phyloP scores from a whole-genome alignment of 1,140 invertebrate genomes.

The Bombus consobrinus region DNA sequence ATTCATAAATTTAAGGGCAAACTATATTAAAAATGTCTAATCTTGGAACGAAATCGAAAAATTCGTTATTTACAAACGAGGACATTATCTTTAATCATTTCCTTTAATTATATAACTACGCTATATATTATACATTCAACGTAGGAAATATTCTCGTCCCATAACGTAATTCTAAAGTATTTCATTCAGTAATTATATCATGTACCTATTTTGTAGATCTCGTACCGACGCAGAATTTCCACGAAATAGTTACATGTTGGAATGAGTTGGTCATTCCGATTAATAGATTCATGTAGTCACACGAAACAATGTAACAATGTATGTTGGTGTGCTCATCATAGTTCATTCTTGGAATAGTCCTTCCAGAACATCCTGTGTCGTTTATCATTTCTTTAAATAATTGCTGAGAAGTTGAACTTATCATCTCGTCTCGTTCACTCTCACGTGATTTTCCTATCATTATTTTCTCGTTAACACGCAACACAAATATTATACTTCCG shows the following conservation, averaged over 20 bases:
- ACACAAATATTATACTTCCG: background rate
- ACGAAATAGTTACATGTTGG: background rate
- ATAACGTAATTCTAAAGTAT: background rate
- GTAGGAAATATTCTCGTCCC: background rate
- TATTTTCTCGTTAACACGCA: background rate
- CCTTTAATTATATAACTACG: too few species aligned
- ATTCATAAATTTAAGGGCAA: background rate
- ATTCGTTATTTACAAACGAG: too few species aligned
- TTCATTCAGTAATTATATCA: background rate
- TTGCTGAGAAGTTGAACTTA: background rate
- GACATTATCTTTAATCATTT: too few species aligned
- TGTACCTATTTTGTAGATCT: background rate
- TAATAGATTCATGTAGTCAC: background rate
- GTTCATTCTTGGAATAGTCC: background rate
- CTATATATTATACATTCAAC: background rate
- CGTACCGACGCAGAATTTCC: background rate
- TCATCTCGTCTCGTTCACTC: background rate
- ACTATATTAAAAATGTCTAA: background rate
- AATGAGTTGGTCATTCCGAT: slow-evolving; percentile 2
- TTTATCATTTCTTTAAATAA: background rate
- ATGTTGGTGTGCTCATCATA: background rate
- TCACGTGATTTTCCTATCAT: background rate
- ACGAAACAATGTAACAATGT: background rate
- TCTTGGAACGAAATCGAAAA: background rate
- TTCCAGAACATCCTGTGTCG: background rate